Percentiles rank a stretch among this genome's conserved stretches.
Conservation (phyloP, 1,140 invertebrate genomes). For the Eriosoma lanigerum region DNA sequence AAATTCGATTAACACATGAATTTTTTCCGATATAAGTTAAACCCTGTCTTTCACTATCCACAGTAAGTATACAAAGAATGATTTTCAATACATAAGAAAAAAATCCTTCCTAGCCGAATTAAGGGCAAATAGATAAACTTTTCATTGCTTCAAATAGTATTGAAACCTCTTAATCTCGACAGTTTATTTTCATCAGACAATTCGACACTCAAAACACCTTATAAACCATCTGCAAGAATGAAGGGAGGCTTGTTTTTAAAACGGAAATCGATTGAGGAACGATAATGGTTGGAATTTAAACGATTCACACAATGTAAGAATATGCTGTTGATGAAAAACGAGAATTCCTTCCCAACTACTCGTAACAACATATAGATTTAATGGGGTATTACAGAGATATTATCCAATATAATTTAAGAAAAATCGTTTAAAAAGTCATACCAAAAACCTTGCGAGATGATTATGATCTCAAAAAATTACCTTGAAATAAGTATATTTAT, state of each 20-base stretch:
- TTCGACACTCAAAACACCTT: slow-evolving; percentile 5
- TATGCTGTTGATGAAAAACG: not conserved
- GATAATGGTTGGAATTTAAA: slow-evolving; percentile 22
- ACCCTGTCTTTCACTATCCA: not conserved
- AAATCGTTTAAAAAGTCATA: not conserved
- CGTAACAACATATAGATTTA: slow-evolving; percentile 19
- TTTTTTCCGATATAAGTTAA: slow-evolving; percentile 37
- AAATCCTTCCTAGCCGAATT: not conserved
- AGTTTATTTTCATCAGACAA: slow-evolving; percentile 41
- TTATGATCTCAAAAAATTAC: not conserved
- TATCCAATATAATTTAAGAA: not conserved
- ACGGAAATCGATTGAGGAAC: slow-evolving; percentile 25
- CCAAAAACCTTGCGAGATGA: not conserved
- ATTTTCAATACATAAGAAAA: slow-evolving; percentile 32
- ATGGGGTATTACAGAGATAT: not conserved
- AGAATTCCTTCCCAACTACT: not conserved
- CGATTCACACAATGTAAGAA: not conserved
- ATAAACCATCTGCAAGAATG: slow-evolving; percentile 32
- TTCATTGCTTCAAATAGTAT: slow-evolving; percentile 27
- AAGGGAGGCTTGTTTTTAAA: slow-evolving; percentile 21
- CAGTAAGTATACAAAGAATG: slow-evolving; percentile 25
- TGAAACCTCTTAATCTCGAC: slow-evolving; percentile 33
- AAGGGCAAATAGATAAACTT: slow-evolving; percentile 41
- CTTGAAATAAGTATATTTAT: not conserved
- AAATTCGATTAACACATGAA: slow-evolving; percentile 47